Evolutionary conservation across 2,797 vertebrate genomes (phyloP).

Genomic region (Hyperoplus immaculatus): DNA sequence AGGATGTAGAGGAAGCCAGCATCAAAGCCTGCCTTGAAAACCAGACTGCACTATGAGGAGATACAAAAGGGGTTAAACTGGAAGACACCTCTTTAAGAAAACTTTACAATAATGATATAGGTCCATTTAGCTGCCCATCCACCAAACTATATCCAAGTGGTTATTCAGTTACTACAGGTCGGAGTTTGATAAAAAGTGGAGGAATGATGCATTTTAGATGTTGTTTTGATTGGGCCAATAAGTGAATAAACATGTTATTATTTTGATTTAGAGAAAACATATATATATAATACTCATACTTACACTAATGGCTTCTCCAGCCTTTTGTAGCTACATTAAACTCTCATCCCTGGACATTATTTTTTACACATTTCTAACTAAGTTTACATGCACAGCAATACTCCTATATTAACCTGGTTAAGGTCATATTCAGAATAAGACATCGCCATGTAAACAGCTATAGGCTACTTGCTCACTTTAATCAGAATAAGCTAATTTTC

Average conservation of each 20-base stretch:
- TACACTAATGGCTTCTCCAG: background rate
- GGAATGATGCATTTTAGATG: background rate
- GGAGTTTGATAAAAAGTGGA: background rate
- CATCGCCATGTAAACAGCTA: too few relatives aligned
- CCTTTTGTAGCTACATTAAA: background rate
- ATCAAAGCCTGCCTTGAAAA: slow-evolving; percentile 90
- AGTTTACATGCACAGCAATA: too few relatives aligned
- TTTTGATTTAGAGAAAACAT: background rate
- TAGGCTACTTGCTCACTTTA: too few relatives aligned
- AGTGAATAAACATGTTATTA: background rate
- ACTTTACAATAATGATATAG: background rate
- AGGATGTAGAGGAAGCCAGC: slow-evolving; percentile 90
- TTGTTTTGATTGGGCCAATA: slow-evolving; percentile 1
- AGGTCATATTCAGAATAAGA: too few relatives aligned
- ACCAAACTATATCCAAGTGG: background rate
- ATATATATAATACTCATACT: background rate
- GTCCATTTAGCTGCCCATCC: background rate
- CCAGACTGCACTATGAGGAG: slow-evolving; percentile 80
- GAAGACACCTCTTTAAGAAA: background rate
- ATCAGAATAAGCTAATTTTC: too few relatives aligned
- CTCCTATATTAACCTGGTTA: too few relatives aligned
- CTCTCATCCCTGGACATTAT: background rate
- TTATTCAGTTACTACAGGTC: background rate
- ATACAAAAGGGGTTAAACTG: slow-evolving; percentile 27
- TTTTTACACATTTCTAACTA: too few relatives aligned